phyloP scores from a whole-genome alignment of 1,140 invertebrate species.

The Grapholita molesta region DNA sequence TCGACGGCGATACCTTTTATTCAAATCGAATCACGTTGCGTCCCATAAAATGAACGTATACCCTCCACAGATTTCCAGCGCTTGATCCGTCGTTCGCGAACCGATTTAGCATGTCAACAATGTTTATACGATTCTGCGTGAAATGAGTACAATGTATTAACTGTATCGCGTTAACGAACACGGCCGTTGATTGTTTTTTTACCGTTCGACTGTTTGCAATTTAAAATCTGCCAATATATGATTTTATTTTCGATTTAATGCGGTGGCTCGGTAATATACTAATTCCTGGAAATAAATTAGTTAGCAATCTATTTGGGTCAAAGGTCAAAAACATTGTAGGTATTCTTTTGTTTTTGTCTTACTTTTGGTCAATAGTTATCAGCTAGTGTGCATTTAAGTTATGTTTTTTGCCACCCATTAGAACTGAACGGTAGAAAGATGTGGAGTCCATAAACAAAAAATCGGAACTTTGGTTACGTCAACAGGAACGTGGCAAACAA shows the following conservation, averaged over 20 bases:
- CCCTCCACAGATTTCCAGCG: slow-evolving; percentile 28
- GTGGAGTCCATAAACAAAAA: no score
- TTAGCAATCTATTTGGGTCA: no score
- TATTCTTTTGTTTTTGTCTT: no score
- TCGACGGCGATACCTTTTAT: slow-evolving; percentile 43
- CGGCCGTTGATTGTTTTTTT: slow-evolving; percentile 41
- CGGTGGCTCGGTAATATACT: neutral
- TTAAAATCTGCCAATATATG: neutral
- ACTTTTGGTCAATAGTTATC: no score
- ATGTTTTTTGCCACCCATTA: no score
- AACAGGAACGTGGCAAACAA: no score
- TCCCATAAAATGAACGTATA: slow-evolving; percentile 43
- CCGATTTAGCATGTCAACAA: slow-evolving; percentile 45
- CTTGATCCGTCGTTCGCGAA: slow-evolving; percentile 32
- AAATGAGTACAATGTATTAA: slow-evolving; percentile 39
- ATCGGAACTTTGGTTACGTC: no score
- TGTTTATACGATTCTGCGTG: slow-evolving; percentile 37
- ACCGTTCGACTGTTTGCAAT: neutral
- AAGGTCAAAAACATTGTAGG: no score
- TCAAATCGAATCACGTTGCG: slow-evolving; percentile 51
- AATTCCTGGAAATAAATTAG: neutral
- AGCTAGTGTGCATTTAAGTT: no score
- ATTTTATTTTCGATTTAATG: neutral
- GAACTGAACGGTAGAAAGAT: no score
- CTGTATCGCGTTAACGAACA: slow-evolving; percentile 37